Conservation (phyloP, 2,797 vertebrate species). For the Xerus rutilus region DNA sequence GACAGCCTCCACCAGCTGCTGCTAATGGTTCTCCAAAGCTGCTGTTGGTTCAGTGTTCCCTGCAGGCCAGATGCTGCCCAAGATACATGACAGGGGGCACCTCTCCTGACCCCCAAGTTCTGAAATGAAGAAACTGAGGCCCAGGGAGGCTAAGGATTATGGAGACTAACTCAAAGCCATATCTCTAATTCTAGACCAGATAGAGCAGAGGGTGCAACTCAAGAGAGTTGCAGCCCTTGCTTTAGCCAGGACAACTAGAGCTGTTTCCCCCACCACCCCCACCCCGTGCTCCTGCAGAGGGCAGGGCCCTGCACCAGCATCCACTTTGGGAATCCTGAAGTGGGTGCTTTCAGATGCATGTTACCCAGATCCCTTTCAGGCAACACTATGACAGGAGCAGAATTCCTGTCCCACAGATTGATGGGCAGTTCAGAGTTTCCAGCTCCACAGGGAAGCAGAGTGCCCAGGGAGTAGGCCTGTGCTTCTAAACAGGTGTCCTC, state of each 20-base stretch:
- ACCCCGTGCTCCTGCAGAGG: not conserved
- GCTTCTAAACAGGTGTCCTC: not conserved
- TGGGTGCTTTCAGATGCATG: not conserved
- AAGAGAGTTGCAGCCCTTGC: not conserved
- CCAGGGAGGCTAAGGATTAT: not conserved
- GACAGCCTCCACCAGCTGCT: not conserved
- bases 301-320: fast-evolving
- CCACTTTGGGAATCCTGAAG: fast-evolving
- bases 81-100: no score
- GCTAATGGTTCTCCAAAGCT: not conserved
- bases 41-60: fast-evolving
- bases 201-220: not conserved
- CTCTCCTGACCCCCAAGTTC: not conserved
- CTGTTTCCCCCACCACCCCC: not conserved
- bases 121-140: not conserved
- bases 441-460: not conserved
- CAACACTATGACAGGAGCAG: not conserved
- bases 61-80: fast-evolving
- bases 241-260: not conserved
- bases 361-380: not conserved
- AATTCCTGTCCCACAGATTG: no score
- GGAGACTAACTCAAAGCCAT: not conserved
- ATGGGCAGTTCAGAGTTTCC: not conserved
- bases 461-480: not conserved
- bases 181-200: not conserved